Percentiles rank a stretch among this genome's conserved stretches.
Evolutionary conservation across 2,888 invertebrate species (phyloP).

Genomic region (Alloscopus bannaensis): DNA sequence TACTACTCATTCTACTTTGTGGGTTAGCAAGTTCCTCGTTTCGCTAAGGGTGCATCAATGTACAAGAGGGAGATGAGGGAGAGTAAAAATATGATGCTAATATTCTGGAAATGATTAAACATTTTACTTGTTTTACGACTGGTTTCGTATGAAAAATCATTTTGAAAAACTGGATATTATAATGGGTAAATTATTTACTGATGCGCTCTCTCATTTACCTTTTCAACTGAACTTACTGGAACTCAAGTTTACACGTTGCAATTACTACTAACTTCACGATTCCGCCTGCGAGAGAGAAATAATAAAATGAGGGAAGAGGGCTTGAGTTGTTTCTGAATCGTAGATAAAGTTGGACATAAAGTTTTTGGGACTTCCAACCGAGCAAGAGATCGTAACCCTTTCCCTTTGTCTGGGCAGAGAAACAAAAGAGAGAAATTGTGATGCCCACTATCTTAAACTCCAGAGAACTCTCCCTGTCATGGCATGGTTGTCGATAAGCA

Average conservation of each 20-base stretch:
- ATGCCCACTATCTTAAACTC: background rate
- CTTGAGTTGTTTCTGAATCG: background rate
- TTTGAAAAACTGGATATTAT: conserved; percentile 23
- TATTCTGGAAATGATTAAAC: background rate
- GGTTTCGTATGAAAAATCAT: background rate
- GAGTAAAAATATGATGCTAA: conserved; percentile 10
- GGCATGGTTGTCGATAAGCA: background rate
- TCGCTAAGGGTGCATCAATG: background rate
- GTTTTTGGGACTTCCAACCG: conserved; percentile 1
- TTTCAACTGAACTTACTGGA: background rate
- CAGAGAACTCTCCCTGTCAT: background rate
- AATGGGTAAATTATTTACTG: conserved; percentile 12
- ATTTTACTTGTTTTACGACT: conserved; percentile 3
- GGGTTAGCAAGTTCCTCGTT: conserved; percentile 1
- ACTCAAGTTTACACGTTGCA: no score
- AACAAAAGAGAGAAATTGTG: background rate
- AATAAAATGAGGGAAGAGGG: background rate
- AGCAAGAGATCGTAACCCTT: background rate
- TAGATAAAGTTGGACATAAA: background rate
- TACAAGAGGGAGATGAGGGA: background rate
- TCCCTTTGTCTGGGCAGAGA: background rate
- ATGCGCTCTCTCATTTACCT: conserved; percentile 11
- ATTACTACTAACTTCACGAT: no score
- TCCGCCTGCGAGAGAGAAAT: background rate
- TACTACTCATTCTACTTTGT: conserved; percentile 29